Base-by-base conservation (phyloP, 53 echinoderm and acorn worm species). In the Holothuria scabra region DNA sequence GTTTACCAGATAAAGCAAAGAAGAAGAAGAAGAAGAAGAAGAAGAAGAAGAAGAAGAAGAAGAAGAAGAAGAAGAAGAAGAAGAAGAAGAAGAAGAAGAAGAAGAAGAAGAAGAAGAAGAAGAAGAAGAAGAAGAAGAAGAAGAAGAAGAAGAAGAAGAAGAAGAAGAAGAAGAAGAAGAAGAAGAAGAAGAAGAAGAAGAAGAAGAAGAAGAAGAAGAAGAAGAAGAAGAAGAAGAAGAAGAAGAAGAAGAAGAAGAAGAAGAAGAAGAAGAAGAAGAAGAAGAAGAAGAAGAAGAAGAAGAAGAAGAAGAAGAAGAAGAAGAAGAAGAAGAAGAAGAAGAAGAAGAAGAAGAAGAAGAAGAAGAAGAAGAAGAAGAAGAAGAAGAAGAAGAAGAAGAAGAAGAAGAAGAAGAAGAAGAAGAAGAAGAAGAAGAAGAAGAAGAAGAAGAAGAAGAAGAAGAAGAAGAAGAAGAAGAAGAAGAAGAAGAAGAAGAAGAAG, bases 1-100 rank as follows among this genome's bases (percentile, higher is more conserved):
- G n/a, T n/a, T n/a, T n/a, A n/a, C n/a, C n/a, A n/a, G n/a, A n/a
- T n/a, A n/a, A n/a, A n/a, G n/a, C 28, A 18, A 66, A 75, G 76
- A 38, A 75, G 76, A 38, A 75, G 76, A 38, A 75, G 76, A 38
- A 75, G 76, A 38, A 75, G 76, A 38, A 75, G 76, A 38, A 75
- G 76, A 38, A 75, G 76, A 38, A 75, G 76, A 38, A 75, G 76
- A 38, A 75, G 76, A 38, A 75, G 76, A 38, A 75, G 76, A 38
- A 75, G 76, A 38, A 75, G 76, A 38, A 75, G 76, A 38, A 75
- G 76, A 38, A 75, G 76, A 38, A 75, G 76, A 38, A 75, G 76
- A 38, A 75, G 76, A 38, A 75, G 76, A 38, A 75, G 76, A 38
- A 75, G 76, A 38, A 75, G 76, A 38, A 75, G 76, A 38, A 75